Base-by-base conservation (phyloP, 37 sponge, comb jelly and placozoan genomes). In the Agelas oroides region DNA sequence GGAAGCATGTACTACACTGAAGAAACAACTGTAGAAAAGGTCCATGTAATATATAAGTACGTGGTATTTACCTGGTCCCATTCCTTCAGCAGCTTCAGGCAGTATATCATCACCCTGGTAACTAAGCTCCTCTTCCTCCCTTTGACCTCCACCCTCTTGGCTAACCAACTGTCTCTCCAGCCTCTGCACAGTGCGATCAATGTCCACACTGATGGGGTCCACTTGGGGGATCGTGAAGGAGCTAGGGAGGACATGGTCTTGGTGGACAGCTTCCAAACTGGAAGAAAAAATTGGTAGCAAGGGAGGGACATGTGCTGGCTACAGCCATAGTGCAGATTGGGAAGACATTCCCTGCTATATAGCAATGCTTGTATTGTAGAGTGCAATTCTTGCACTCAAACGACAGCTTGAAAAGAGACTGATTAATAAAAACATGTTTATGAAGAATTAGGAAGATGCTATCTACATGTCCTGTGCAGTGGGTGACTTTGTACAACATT, bases 21-120 rank as follows among this genome's bases (percentile, higher is more conserved):
- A n/a, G n/a, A n/a, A n/a, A n/a, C n/a, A n/a, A n/a, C n/a, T n/a
- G n/a, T n/a, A n/a, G n/a, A 46, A 3, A 46, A 46, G 46, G 46
- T 46, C 46, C 46, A 46, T 46, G 46, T 8, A 46, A 46, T 46
- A 54, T 40, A 46, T 25, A 74, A 20, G 25, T 3, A 77, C 14
- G 31, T n/a, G n/a, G n/a, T 25, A 52, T 77, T 31, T 36, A 89
- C 94, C 94, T 89, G 84, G 18, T 57, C 94, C 94, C 75, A 94
- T 75, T 18, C 79, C 92, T 6, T 84, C 86, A 34, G 91, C 85
- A n/a, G 80, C 81, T 25, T 73, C 78, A 30, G 94, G 92, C 2
- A 94, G 12, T 14, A 94, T 56, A 57, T 88, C 92, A 75, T 81
- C 75, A 32, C 66, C 70, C 54, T 73, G 53, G 30, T 67, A 40